Evolutionary conservation across 2,797 vertebrate genomes (phyloP).

Genomic region (Rhincodon typus): DNA sequence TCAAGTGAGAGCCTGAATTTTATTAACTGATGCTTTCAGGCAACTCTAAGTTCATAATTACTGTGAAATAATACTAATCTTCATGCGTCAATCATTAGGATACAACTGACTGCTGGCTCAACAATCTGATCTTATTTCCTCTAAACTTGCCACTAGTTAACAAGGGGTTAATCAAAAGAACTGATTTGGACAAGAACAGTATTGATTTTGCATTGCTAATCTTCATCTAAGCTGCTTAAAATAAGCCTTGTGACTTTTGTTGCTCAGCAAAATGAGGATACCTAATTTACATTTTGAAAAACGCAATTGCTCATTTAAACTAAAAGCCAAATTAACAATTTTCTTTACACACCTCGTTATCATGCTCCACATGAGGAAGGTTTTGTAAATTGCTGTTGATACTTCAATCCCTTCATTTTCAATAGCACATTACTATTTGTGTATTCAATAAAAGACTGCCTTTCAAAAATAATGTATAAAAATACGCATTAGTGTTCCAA

Average conservation of each 20-base stretch:
- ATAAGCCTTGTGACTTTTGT: not conserved
- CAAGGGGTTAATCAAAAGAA: not conserved
- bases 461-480: not conserved
- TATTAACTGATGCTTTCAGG: not conserved
- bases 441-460: not conserved
- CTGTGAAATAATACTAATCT: not conserved
- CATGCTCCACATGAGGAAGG: not conserved
- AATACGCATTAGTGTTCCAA: not conserved
- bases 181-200: not conserved
- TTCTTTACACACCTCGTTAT: not conserved
- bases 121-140: not conserved
- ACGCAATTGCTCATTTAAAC: not conserved
- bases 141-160: not conserved
- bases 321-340: not conserved
- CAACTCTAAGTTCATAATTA: not conserved
- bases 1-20: too few species aligned
- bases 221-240: not conserved
- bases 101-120: not conserved
- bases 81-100: not conserved
- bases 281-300: not conserved
- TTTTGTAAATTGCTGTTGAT: not conserved
- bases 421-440: not conserved
- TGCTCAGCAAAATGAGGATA: not conserved
- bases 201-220: not conserved
- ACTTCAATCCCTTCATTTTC: not conserved